A percentile compares a stretch with the other conserved stretches of the same genome.
Evolutionary conservation across 2,113 vertebrate species (phyloP).

Genomic region (Candoia aspera): DNA sequence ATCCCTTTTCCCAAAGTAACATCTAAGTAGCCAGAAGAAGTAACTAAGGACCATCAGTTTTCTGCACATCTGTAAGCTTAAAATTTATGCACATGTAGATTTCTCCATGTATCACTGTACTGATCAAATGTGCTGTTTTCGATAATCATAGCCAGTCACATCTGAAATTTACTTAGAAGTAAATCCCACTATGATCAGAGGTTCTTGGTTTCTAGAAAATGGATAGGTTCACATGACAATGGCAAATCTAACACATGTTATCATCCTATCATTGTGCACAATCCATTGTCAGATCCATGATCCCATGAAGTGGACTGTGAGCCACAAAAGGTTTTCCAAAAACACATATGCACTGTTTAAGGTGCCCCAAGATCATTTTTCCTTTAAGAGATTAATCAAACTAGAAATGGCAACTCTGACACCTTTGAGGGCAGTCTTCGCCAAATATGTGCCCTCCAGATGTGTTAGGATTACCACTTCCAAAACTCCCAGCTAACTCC

Average conservation of each 20-base stretch:
- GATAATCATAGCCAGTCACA: neutral
- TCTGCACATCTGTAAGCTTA: neutral
- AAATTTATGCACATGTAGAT: neutral
- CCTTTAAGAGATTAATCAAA: neutral
- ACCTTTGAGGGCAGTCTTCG: neutral
- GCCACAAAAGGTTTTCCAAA: neutral
- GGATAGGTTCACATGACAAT: neutral
- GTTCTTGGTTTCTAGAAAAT: neutral
- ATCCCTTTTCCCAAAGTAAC: neutral
- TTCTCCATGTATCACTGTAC: neutral
- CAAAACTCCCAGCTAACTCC: neutral
- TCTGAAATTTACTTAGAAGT: neutral
- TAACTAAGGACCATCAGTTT: neutral
- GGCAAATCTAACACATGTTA: neutral
- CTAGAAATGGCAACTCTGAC: neutral
- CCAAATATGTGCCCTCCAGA: neutral
- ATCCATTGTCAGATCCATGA: neutral
- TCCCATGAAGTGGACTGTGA: neutral
- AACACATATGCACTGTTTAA: neutral
- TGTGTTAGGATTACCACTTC: neutral
- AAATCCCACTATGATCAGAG: neutral
- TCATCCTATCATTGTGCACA: neutral
- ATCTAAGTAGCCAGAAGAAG: neutral
- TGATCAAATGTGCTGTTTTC: neutral
- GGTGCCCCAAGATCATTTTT: neutral